Base-by-base conservation (phyloP, 2,888 invertebrate species). In the Lymantria dispar region DNA sequence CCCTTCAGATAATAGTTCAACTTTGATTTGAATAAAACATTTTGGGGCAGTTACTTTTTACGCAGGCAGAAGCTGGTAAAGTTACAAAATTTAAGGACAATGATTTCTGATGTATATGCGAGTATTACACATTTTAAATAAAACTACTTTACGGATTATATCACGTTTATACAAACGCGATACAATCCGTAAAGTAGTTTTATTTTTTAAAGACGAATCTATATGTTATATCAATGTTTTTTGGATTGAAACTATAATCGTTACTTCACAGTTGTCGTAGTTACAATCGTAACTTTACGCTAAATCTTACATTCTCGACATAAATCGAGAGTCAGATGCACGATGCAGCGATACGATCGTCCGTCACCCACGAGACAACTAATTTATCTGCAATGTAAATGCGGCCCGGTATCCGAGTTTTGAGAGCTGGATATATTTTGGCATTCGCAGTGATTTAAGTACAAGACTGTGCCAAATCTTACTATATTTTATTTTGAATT, bases 361-460 rank as follows among this genome's bases (percentile, higher is more conserved):
- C 78, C 77, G 80, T 85, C 85, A 79, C 71, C 62, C 59, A 60
- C 60, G 70, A 80, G 83, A 82, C 83, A 80, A 83, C 83, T 85
- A 86, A 87, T 87, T 85, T 86, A 81, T 83, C 83, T 78, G 72
- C 74, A 70, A 67, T 74, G 74, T 72, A 72, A 77, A 76, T 75
- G 69, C 75, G 69, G 69, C 64, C 69, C 64, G 66, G 68, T 74
- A 66, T 72, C 70, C 60, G 64, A 70, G 70, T 71, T 75, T 72
- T 74, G 71, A 74, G 71, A 67, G 64, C 66, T 62, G 65, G 62
- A 80, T 78, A 81, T 79, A 81, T 78, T 75, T 72, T 59, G 31
- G 43, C 51, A 48, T 46, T 55, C 50, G 54, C 53, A 60, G 51
- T 58, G 56, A 64, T 61, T 56, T 54, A 50, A 65, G 31, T 13